Percentiles rank a stretch among this genome's conserved stretches.
Conservation (phyloP, 2,113 vertebrate species). For the Callionymus lyra region DNA sequence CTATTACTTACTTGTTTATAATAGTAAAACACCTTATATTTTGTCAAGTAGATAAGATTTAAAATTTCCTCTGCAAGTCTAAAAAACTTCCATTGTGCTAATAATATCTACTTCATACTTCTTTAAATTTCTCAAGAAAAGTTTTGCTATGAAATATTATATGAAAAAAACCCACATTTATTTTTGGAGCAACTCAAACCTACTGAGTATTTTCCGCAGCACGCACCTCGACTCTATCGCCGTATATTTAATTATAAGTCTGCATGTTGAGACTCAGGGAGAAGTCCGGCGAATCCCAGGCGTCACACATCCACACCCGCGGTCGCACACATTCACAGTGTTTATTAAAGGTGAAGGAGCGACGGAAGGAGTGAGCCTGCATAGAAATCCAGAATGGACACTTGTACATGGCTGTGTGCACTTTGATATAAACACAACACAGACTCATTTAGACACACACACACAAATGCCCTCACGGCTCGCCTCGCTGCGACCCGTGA, state of each 20-base stretch:
- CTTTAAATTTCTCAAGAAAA: too few species aligned
- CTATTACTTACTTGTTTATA: too few species aligned
- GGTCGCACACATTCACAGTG: conserved; percentile 24
- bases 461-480: conserved; percentile 22
- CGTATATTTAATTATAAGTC: conserved; percentile 48
- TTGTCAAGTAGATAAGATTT: too few species aligned
- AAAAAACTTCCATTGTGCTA: too few species aligned
- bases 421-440: conserved; percentile 28
- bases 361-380: conserved; percentile 24
- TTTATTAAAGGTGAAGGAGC: conserved; percentile 43
- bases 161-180: too few species aligned
- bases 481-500: conserved; percentile 58
- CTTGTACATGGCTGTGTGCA: background rate
- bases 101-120: too few species aligned
- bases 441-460: conserved; percentile 9
- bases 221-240: conserved; percentile 31
- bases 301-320: conserved; percentile 18
- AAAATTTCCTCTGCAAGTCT: too few species aligned
- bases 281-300: conserved; percentile 4
- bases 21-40: too few species aligned
- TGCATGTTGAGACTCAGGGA: conserved; percentile 28
- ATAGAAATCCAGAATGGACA: conserved; percentile 34
- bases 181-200: too few species aligned
- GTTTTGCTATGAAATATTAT: too few species aligned
- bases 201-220: too few species aligned